Evolutionary conservation across 2,113 vertebrate genomes (phyloP).

Genomic region (Origma solitaria): DNA sequence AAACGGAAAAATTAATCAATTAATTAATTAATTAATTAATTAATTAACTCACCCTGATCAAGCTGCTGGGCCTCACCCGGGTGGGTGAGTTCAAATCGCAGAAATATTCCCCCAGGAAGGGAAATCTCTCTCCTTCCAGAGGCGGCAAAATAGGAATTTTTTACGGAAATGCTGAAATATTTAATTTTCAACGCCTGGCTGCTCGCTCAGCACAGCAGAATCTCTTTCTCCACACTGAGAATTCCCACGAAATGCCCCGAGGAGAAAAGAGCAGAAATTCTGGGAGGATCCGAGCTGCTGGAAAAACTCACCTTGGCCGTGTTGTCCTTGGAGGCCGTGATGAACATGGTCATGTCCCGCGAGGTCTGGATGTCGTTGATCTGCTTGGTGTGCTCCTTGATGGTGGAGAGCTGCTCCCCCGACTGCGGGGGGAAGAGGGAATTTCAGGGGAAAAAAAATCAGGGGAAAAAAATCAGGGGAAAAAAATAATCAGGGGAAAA

Average conservation of each 20-base stretch:
- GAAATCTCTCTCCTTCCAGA: not conserved
- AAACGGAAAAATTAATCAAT: not conserved
- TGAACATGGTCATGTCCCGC: slow-evolving; percentile 92
- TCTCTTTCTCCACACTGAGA: not conserved
- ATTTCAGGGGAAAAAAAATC: too few species aligned
- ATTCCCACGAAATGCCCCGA: not conserved
- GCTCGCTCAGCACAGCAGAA: fast-evolving
- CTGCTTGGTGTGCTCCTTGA: slow-evolving; percentile 93
- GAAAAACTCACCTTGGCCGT: slow-evolving; percentile 82
- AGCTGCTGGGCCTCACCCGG: not conserved
- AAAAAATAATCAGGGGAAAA: too few species aligned
- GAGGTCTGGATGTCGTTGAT: slow-evolving; percentile 97
- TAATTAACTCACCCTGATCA: fast-evolving
- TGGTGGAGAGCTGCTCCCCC: slow-evolving; percentile 85
- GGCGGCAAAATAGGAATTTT: fast-evolving
- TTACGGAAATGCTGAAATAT: fast-evolving
- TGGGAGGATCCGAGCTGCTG: not conserved
- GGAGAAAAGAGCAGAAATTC: not conserved
- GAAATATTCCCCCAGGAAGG: not conserved
- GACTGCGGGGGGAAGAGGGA: slow-evolving; percentile 67
- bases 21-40: too few species aligned
- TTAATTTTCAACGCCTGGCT: fast-evolving
- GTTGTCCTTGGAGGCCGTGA: slow-evolving; percentile 96
- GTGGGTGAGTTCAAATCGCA: not conserved
- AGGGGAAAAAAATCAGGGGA: too few species aligned